Evolutionary conservation across 2,888 invertebrate genomes (phyloP).

Genomic region (Hesperia comma): DNA sequence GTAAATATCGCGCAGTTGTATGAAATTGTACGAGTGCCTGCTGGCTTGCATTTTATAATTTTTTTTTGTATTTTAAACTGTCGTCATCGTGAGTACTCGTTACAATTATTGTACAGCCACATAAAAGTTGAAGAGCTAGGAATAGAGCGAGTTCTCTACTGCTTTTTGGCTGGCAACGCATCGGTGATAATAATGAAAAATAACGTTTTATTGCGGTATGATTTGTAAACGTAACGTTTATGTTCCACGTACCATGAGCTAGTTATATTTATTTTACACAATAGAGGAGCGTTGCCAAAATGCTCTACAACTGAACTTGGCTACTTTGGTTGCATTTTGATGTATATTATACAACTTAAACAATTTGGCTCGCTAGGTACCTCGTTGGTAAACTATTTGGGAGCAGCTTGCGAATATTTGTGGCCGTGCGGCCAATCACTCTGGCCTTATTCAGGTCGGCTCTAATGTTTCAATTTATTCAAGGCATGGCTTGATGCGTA

Average conservation of each 20-base stretch:
- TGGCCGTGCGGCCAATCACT: not conserved
- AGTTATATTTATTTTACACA: not conserved
- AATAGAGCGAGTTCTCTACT: too few relatives aligned
- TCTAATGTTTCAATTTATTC: not conserved
- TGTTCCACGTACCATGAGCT: too few relatives aligned
- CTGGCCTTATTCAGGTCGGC: conserved; percentile 1
- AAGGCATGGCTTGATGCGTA: too few relatives aligned
- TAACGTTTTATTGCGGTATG: not conserved
- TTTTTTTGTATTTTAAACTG: too few relatives aligned
- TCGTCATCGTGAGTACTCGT: too few relatives aligned
- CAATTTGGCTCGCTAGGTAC: conserved; percentile 7
- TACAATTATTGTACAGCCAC: too few relatives aligned
- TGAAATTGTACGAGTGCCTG: too few relatives aligned
- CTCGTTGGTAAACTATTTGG: conserved; percentile 11
- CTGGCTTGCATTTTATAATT: too few relatives aligned
- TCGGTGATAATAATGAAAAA: too few relatives aligned
- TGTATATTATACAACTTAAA: not conserved
- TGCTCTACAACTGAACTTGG: not conserved
- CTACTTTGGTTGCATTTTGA: not conserved
- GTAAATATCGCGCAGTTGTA: too few relatives aligned
- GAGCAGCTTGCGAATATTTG: conserved; percentile 12
- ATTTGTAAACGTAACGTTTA: not conserved
- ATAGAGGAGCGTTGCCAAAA: not conserved
- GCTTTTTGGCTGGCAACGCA: too few relatives aligned
- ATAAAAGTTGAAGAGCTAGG: too few relatives aligned